A percentile compares a stretch with the other conserved stretches of the same genome.
These are phyloP conservation scores for Sacculina carcini DNA, from an alignment of 2,888 invertebrate species.

Conservation along the genomic window DNA sequence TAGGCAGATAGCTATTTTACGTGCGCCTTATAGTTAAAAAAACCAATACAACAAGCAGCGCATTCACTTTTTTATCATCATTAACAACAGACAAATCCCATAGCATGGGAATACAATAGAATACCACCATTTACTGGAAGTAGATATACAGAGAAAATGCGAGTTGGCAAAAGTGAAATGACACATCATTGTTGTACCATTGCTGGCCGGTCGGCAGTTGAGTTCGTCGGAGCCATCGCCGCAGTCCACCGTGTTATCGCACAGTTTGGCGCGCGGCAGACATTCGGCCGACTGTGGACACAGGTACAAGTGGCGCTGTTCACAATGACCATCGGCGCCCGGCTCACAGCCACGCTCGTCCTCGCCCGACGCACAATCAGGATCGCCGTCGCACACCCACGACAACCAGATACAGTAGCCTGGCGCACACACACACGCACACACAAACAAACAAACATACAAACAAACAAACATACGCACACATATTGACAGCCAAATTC, in stretches of 20 bases:
- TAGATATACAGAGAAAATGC: too few species aligned
- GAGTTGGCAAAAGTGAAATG: too few species aligned
- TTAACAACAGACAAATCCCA: too few species aligned
- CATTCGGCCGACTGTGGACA: slow-evolving; percentile 37
- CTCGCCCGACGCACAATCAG: slow-evolving; percentile 31
- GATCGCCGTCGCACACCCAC: slow-evolving; percentile 33
- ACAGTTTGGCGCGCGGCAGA: slow-evolving; percentile 25
- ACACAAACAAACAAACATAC: neutral
- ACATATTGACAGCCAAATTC: neutral
- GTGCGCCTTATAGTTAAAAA: too few species aligned
- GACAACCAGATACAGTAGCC: slow-evolving; percentile 25
- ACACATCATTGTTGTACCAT: too few species aligned
- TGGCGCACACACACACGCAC: neutral
- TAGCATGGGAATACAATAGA: too few species aligned
- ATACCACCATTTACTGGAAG: too few species aligned
- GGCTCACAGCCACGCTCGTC: slow-evolving; percentile 31
- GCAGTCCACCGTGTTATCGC: slow-evolving; percentile 29
- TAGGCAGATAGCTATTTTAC: too few species aligned
- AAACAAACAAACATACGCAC: neutral
- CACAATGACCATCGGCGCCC: slow-evolving; percentile 11
- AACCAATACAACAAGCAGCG: too few species aligned
- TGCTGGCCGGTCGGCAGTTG: too few species aligned
- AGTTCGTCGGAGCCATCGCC: slow-evolving; percentile 22
- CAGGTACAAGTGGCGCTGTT: slow-evolving; percentile 24
- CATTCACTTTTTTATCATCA: too few species aligned